Evolutionary conservation across 2,888 invertebrate genomes (phyloP).

Genomic region (Geophilus truncorum): DNA sequence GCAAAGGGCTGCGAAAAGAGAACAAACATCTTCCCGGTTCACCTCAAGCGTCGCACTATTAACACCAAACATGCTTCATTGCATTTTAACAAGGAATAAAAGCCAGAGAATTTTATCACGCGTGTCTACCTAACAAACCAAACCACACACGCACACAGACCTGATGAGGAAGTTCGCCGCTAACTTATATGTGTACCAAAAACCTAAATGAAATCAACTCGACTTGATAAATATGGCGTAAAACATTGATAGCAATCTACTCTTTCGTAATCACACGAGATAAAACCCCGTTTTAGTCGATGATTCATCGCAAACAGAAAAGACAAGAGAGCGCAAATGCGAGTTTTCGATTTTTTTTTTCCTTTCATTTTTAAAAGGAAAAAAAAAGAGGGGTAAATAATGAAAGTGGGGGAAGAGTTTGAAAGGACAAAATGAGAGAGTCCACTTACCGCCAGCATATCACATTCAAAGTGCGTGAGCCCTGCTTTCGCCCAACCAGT

Average conservation of each 20-base stretch:
- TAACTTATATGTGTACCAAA: neutral
- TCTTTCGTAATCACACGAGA: neutral
- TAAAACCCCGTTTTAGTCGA: neutral
- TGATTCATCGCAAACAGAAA: neutral
- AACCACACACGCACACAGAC: conserved; percentile 1
- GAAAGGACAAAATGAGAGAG: neutral
- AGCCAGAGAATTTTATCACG: conserved; percentile 16
- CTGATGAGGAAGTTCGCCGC: conserved; percentile 10
- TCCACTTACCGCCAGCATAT: conserved; percentile 34
- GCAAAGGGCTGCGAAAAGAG: conserved; percentile 7
- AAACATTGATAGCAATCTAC: neutral
- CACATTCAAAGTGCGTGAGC: conserved; percentile 30
- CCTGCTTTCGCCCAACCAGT: conserved; percentile 29
- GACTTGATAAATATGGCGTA: neutral
- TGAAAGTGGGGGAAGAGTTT: neutral
- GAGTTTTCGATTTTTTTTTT: neutral
- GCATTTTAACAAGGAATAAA: conserved; percentile 16
- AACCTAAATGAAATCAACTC: neutral
- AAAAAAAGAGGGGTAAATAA: neutral
- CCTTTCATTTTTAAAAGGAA: neutral
- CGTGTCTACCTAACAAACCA: conserved; percentile 16
- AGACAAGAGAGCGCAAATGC: neutral
- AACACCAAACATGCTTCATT: conserved; percentile 12
- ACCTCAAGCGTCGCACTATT: conserved; percentile 8
- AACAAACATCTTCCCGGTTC: conserved; percentile 8